phyloP scores from a whole-genome alignment of 2,888 invertebrate species.

The Cryptocheilus praepositus region DNA sequence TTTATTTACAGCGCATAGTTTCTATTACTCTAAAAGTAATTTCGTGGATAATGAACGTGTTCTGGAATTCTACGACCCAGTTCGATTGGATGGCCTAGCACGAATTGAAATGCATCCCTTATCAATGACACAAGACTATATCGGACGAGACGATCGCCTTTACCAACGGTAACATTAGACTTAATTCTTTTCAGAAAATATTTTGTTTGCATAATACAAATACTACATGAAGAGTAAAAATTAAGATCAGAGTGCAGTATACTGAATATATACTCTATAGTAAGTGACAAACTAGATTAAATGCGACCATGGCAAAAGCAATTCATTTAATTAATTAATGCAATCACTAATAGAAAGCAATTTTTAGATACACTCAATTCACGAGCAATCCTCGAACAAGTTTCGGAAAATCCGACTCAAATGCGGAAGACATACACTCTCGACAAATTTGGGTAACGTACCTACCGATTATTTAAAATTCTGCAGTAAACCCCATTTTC shows the following conservation, averaged over 20 bases:
- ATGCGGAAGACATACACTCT: slow-evolving; percentile 37
- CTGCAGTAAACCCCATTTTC: no score
- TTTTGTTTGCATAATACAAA: background rate
- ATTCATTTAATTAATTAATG: no score
- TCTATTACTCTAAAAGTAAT: slow-evolving; percentile 39
- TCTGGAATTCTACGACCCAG: slow-evolving; percentile 77
- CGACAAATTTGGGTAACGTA: slow-evolving; percentile 56
- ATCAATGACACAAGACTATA: slow-evolving; percentile 78
- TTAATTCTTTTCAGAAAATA: slow-evolving; percentile 8
- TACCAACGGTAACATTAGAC: slow-evolving; percentile 57
- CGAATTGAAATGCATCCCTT: slow-evolving; percentile 77
- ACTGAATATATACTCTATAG: no score
- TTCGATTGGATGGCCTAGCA: slow-evolving; percentile 84
- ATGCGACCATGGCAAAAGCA: no score
- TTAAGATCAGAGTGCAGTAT: no score
- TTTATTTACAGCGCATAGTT: slow-evolving; percentile 63
- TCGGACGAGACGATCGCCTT: slow-evolving; percentile 77
- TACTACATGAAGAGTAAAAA: no score
- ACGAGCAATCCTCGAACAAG: no score
- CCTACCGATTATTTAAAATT: no score
- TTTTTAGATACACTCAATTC: slow-evolving; percentile 61
- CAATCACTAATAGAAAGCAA: no score
- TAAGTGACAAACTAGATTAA: no score
- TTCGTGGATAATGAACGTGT: slow-evolving; percentile 69
- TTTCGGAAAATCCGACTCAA: slow-evolving; percentile 22